These are phyloP conservation scores for Catostylus mosaicus DNA, from an alignment of 30 jellyfish, hydroid and myxozoan species.

Conservation along the genomic window DNA sequence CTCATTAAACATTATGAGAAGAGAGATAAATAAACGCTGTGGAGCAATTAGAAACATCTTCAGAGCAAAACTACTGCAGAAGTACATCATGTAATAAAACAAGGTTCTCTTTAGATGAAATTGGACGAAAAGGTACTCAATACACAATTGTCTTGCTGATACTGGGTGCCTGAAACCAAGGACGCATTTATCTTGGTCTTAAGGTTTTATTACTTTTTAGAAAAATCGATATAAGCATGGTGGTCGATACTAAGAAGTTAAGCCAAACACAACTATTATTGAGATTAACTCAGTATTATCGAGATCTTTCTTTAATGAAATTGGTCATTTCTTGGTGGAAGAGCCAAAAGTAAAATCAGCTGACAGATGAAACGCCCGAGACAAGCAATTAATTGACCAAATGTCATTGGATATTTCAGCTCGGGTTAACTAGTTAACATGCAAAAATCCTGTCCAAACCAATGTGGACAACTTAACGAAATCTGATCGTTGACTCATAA, in stretches of 20 bases:
- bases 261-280: no score
- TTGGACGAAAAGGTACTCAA: no score
- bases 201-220: no score
- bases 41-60: no score
- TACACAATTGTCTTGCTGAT: no score
- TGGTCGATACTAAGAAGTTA: neutral
- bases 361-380: slow-evolving; percentile 17
- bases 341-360: neutral
- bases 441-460: neutral
- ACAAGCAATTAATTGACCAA: neutral
- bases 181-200: no score
- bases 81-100: no score
- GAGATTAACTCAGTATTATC: neutral
- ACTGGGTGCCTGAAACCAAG: no score
- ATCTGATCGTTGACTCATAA: neutral
- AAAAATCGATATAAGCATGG: neutral
- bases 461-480: neutral
- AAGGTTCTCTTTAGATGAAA: no score
- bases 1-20: no score
- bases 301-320: neutral
- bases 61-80: no score
- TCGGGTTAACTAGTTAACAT: neutral
- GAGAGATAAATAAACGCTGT: no score
- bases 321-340: slow-evolving; percentile 1
- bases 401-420: neutral